phyloP scores from a whole-genome alignment of 2,113 vertebrate species.

The Butastur rufipennis region DNA sequence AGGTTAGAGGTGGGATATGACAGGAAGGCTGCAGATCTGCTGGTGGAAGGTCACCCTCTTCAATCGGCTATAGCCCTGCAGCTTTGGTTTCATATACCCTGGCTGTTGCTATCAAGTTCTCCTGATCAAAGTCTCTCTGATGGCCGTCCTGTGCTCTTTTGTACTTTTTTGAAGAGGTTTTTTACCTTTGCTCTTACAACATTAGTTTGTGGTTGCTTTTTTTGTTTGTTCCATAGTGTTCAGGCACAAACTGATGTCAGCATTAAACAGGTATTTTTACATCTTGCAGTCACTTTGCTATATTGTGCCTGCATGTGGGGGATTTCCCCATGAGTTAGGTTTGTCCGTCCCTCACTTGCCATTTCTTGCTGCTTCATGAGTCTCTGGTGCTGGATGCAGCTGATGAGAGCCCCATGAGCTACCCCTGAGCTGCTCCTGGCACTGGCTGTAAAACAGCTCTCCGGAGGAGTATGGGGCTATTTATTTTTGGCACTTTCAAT shows the following conservation, averaged over 20 bases:
- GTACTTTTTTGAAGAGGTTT: neutral
- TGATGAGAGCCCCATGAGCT: neutral
- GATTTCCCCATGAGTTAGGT: neutral
- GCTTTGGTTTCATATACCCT: neutral
- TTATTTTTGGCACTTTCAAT: neutral
- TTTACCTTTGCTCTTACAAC: neutral
- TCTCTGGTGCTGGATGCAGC: neutral
- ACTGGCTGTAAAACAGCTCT: neutral
- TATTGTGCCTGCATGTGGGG: neutral
- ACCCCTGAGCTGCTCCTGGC: neutral
- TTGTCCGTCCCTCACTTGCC: neutral
- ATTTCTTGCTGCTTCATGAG: neutral
- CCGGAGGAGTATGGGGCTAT: too few relatives aligned
- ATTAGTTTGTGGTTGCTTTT: neutral
- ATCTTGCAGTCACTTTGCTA: neutral
- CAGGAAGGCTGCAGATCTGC: neutral
- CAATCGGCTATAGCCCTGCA: accelerated
- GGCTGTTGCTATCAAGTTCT: neutral
- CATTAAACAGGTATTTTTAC: neutral
- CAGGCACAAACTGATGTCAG: neutral
- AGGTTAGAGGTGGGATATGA: neutral
- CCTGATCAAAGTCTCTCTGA: neutral
- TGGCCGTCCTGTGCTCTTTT: neutral
- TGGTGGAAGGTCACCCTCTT: neutral
- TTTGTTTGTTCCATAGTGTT: neutral